Evolutionary conservation across 2,113 vertebrate species (phyloP).

Genomic region (Poecilia latipinna): DNA sequence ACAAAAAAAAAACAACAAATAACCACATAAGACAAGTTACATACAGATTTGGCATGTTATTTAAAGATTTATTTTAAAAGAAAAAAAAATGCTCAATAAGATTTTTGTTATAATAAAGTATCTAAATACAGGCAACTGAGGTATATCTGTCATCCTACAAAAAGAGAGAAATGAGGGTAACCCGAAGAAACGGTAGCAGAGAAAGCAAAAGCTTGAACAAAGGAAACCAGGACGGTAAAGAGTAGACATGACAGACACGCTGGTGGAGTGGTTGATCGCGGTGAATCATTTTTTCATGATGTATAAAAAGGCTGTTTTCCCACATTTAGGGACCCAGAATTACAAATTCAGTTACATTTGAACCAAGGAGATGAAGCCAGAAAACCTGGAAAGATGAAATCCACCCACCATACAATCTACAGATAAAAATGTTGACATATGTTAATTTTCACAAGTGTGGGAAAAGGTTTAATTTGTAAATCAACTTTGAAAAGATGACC

Average conservation of each 20-base stretch:
- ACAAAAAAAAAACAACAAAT: background rate
- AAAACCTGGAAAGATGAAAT: slow-evolving; percentile 5
- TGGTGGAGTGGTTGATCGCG: slow-evolving; percentile 21
- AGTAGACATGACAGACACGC: slow-evolving; percentile 12
- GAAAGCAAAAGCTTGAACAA: slow-evolving; percentile 20
- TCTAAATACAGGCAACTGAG: slow-evolving; percentile 84
- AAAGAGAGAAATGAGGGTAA: slow-evolving; percentile 31
- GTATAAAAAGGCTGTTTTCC: slow-evolving; percentile 34
- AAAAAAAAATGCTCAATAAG: slow-evolving; percentile 63
- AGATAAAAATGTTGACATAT: background rate
- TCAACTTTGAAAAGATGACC: background rate
- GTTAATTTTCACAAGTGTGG: background rate
- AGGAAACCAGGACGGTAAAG: slow-evolving; percentile 13
- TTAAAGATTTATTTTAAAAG: slow-evolving; percentile 77
- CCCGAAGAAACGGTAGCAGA: background rate
- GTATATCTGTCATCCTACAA: slow-evolving; percentile 78
- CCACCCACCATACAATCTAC: background rate
- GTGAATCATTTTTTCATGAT: slow-evolving; percentile 17
- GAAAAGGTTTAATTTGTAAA: background rate
- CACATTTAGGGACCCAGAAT: slow-evolving; percentile 13
- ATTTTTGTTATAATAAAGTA: slow-evolving; percentile 78
- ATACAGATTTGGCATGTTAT: slow-evolving; percentile 31
- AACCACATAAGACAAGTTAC: slow-evolving; percentile 1
- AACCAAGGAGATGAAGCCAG: slow-evolving; percentile 23
- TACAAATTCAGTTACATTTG: slow-evolving; percentile 23